phyloP scores from a whole-genome alignment of 2,888 invertebrate species.

The Lacanobia wlatinum region DNA sequence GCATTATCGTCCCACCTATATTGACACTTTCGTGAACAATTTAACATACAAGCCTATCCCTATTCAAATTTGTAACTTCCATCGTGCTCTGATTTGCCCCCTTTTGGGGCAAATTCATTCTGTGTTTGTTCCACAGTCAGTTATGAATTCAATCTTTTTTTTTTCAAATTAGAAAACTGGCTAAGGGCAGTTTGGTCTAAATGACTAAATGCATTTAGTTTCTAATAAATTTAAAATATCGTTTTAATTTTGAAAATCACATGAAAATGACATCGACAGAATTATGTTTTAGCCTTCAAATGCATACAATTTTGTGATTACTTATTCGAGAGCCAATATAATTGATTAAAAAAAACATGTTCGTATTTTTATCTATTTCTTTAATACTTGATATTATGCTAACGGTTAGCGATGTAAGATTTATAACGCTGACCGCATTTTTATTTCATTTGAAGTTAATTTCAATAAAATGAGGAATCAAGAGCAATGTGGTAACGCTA shows the following conservation, averaged over 20 bases:
- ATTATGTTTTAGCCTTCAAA: neutral
- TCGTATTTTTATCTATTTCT: neutral
- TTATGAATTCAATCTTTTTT: neutral
- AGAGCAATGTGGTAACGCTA: neutral
- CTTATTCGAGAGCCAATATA: neutral
- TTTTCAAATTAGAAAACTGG: neutral
- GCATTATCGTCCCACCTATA: slow-evolving; percentile 88
- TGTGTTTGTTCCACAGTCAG: slow-evolving; percentile 72
- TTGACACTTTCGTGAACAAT: slow-evolving; percentile 69
- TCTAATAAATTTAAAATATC: neutral
- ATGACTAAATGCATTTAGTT: neutral
- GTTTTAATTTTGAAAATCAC: neutral
- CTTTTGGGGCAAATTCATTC: slow-evolving; percentile 74
- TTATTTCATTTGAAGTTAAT: neutral
- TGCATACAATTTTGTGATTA: neutral
- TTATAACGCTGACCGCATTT: neutral
- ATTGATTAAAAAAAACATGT: neutral
- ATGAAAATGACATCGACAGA: neutral
- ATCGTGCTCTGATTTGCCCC: slow-evolving; percentile 89
- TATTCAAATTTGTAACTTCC: slow-evolving; percentile 89
- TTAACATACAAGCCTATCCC: slow-evolving; percentile 81
- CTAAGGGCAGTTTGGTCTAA: neutral
- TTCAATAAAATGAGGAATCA: neutral
- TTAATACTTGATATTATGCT: neutral
- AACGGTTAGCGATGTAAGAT: neutral